A percentile compares a stretch with the other conserved stretches of the same genome.
Evolutionary conservation across 2,113 vertebrate species (phyloP).

Genomic region (Ammodytes marinus): DNA sequence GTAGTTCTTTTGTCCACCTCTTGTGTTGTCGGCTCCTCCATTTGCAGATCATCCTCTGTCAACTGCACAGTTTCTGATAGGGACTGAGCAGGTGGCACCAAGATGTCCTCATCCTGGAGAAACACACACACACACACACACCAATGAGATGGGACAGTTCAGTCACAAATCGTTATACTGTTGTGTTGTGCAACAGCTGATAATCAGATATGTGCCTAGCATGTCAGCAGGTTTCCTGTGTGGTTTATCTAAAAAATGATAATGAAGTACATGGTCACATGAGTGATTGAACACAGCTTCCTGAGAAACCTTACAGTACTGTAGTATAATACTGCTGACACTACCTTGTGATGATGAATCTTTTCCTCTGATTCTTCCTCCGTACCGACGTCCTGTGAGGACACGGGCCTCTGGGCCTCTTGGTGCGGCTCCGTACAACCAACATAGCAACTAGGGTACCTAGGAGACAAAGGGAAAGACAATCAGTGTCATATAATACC

Average conservation of each 20-base stretch:
- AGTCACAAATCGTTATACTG: not conserved
- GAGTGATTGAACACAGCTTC: not conserved
- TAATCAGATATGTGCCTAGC: not conserved
- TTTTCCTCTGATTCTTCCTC: slow-evolving; percentile 81
- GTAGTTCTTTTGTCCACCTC: slow-evolving; percentile 66
- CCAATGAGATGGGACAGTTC: not conserved
- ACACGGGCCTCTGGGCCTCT: slow-evolving; percentile 73
- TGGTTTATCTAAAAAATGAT: not conserved
- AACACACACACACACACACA: not conserved
- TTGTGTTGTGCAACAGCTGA: not conserved
- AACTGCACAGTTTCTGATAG: slow-evolving; percentile 57
- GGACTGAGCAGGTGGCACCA: slow-evolving; percentile 52
- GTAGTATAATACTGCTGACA: not conserved
- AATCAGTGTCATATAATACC: not conserved
- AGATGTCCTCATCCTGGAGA: slow-evolving; percentile 81
- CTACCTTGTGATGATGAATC: slow-evolving; percentile 51
- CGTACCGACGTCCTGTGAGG: slow-evolving; percentile 80
- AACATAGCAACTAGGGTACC: slow-evolving; percentile 86
- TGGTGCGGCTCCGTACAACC: slow-evolving; percentile 86
- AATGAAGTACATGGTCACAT: not conserved
- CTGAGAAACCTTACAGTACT: not conserved
- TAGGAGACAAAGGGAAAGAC: slow-evolving; percentile 46
- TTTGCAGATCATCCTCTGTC: slow-evolving; percentile 46
- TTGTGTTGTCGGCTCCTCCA: slow-evolving; percentile 69
- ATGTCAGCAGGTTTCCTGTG: not conserved